Evolutionary conservation across 2,113 vertebrate species (phyloP).

Genomic region (Lepidothrix coronata): DNA sequence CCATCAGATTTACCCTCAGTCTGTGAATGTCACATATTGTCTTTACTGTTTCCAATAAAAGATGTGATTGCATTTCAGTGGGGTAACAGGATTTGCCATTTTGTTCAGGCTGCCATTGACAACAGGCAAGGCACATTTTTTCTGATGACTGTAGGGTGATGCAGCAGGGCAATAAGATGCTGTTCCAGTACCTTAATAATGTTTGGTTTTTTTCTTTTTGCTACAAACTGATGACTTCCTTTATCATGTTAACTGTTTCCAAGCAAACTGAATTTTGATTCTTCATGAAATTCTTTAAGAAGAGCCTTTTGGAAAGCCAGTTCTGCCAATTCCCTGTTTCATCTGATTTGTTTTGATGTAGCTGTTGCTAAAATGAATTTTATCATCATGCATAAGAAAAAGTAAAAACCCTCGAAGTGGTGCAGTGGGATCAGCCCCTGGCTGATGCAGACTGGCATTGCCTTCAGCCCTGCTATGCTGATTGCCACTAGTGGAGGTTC

Average conservation of each 20-base stretch:
- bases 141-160: neutral
- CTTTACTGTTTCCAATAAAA: neutral
- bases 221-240: neutral
- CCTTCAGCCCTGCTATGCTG: neutral
- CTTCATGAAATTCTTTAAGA: neutral
- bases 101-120: neutral
- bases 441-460: neutral
- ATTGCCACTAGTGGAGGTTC: neutral
- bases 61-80: neutral
- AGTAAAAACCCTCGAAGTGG: neutral
- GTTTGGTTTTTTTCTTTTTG: neutral
- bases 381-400: neutral
- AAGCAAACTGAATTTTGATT: neutral
- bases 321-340: neutral
- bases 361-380: neutral
- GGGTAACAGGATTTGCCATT: neutral
- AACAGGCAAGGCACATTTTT: neutral
- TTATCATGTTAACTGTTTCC: slow-evolving; percentile 4
- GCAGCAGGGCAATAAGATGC: neutral
- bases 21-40: neutral
- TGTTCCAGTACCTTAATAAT: neutral
- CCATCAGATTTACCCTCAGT: neutral
- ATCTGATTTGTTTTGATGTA: neutral
- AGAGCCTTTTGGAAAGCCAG: neutral
- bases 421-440: neutral